These are phyloP conservation scores for Chamaetylas fuelleborni DNA, from an alignment of 2,113 vertebrate species.

Conservation along the genomic window DNA sequence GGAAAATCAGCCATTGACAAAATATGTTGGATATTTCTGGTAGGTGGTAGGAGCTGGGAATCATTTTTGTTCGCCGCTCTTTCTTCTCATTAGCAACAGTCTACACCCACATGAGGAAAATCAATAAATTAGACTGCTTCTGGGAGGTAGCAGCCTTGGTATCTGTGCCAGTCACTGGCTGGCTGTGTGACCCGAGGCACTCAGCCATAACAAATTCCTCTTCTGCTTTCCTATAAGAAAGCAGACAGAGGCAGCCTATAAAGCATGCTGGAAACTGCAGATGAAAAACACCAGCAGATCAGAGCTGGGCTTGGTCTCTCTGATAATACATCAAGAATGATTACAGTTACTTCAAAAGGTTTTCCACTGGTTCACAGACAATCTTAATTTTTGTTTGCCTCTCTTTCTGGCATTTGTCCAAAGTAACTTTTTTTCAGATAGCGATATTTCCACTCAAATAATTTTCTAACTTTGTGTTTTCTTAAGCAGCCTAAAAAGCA, in stretches of 20 bases:
- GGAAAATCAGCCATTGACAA: background rate
- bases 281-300: constrained; percentile 29
- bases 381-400: constrained; percentile 23
- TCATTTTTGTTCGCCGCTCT: background rate
- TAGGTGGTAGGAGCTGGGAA: background rate
- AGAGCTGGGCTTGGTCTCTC: constrained; percentile 36
- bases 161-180: constrained; percentile 26
- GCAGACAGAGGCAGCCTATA: constrained; percentile 15
- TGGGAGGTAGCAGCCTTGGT: background rate
- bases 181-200: background rate
- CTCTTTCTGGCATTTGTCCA: background rate
- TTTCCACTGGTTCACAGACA: background rate
- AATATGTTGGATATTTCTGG: background rate
- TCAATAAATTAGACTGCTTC: constrained; percentile 26
- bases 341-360: constrained; percentile 46
- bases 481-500: background rate
- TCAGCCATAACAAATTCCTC: background rate
- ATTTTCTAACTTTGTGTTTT: background rate
- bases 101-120: constrained; percentile 1
- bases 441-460: background rate
- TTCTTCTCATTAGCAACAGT: constrained; percentile 5
- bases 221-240: constrained; percentile 2
- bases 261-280: constrained; percentile 8
- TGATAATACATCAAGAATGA: constrained; percentile 34
- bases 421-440: background rate